Evolutionary conservation across 2,113 vertebrate genomes (phyloP).

Genomic region (Pandion haliaetus): DNA sequence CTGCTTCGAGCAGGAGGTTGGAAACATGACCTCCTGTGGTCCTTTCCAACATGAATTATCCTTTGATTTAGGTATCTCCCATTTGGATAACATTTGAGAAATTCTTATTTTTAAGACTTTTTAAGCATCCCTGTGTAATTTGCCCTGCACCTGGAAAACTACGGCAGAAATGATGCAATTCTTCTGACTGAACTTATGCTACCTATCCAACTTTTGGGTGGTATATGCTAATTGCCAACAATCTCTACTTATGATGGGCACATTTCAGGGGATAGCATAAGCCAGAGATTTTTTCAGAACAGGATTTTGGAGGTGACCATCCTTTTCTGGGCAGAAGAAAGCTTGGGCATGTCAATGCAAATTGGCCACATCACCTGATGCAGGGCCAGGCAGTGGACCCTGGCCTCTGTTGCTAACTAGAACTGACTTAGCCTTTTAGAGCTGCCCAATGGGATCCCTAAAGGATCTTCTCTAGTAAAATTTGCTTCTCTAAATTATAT

Average conservation of each 20-base stretch:
- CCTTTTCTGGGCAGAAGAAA: background rate
- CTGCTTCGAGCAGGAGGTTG: background rate
- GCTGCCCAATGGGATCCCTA: background rate
- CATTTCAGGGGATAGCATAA: background rate
- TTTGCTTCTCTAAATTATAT: background rate
- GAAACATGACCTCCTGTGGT: background rate
- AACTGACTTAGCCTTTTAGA: background rate
- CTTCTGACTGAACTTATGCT: background rate
- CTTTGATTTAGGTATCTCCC: background rate
- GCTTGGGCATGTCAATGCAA: background rate
- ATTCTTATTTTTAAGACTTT: background rate
- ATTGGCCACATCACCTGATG: background rate
- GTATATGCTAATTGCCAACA: background rate
- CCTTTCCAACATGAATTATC: background rate
- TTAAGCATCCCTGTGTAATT: background rate
- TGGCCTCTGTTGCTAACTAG: background rate
- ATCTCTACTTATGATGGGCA: background rate
- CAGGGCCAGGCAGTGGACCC: background rate
- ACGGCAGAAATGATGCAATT: background rate
- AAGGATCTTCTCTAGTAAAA: background rate
- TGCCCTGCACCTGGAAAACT: background rate
- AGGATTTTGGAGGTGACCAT: background rate
- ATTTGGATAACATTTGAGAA: background rate
- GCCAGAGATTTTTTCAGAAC: background rate
- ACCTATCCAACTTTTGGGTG: background rate